Percentiles rank a stretch among this genome's conserved stretches.
Evolutionary conservation across 1,140 invertebrate genomes (phyloP).

Genomic region (Prorops nasuta): DNA sequence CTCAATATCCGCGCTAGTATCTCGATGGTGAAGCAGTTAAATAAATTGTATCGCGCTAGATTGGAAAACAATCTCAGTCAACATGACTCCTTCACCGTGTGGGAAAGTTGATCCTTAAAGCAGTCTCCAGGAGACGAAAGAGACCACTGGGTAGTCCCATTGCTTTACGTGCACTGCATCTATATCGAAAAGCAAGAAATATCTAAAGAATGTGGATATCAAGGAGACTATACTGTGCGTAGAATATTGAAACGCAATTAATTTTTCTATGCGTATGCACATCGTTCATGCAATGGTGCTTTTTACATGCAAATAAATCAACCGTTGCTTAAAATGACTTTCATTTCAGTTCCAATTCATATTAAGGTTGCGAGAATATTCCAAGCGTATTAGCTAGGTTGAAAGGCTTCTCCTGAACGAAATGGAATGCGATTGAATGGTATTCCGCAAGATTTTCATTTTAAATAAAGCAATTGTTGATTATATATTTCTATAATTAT

Average conservation of each 20-base stretch:
- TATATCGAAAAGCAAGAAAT: conserved; percentile 11
- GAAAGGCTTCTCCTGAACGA: too few species aligned
- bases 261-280: too few species aligned
- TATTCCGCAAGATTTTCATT: too few species aligned
- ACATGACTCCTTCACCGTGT: conserved; percentile 8
- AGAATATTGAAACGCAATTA: conserved; percentile 16
- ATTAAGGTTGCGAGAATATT: too few species aligned
- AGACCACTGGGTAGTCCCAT: neutral
- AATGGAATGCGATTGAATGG: too few species aligned
- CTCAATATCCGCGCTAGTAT: neutral
- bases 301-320: too few species aligned
- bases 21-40: conserved; percentile 10
- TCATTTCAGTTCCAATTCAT: too few species aligned
- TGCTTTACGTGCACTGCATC: conserved; percentile 5
- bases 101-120: conserved; percentile 5
- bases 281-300: too few species aligned
- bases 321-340: too few species aligned
- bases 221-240: neutral
- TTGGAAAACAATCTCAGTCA: conserved; percentile 24
- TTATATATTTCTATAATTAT: too few species aligned
- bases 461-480: too few species aligned
- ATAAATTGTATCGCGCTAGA: conserved; percentile 24
- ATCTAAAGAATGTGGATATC: conserved; percentile 7
- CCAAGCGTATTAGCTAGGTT: too few species aligned
- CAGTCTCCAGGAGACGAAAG: conserved; percentile 12